Base-by-base conservation (phyloP, 1,140 invertebrate species). In the Drosophila biarmipes region DNA sequence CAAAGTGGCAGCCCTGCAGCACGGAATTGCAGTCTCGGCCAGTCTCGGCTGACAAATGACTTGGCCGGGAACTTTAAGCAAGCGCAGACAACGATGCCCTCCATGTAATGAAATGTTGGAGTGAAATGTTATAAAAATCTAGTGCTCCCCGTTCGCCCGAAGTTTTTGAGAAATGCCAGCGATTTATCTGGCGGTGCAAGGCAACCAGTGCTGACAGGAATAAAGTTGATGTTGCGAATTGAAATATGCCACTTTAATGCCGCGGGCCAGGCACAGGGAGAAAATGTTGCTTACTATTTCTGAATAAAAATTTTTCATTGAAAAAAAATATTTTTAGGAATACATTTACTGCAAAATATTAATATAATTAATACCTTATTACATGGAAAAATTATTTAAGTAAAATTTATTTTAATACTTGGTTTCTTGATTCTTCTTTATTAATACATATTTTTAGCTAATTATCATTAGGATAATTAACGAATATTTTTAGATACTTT, bases 21-120 rank as follows among this genome's bases (percentile, higher is more conserved):
- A 82, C 57, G 78, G 62, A 68, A 76, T 73, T 87, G 78, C 82
- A 78, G 53, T 75, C 54, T 29, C 43, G 46, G 40, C 45, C 45
- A n/a, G n/a, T n/a, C n/a, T n/a, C n/a, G 46, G 21, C 68, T 86
- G 82, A 86, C 82, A 86, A 86, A 86, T 87, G 84, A 76, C 54
- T 52, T 52, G 62, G 52, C 51, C 59, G 24, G 59, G 38, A 73
- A 64, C 72, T 74, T 74, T 53, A 74, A 56, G 52, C 51, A 51
- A 52, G 71, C 49, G 63, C 66, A 68, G 66, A 46, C 66, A 69
- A 55, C 37, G 29, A 24, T 24, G 29, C 40, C 40, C 46, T 53
- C 46, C 61, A 6, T 53, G 64, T 69, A 69, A 69, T 69, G 66
- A 68, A 69, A 69, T 69, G 66, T 68, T 68, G 62, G 10, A 38